Percentiles rank a stretch among this genome's conserved stretches.
Evolutionary conservation across 2,797 vertebrate genomes (phyloP).

Genomic region (Onychomys leucogaster): DNA sequence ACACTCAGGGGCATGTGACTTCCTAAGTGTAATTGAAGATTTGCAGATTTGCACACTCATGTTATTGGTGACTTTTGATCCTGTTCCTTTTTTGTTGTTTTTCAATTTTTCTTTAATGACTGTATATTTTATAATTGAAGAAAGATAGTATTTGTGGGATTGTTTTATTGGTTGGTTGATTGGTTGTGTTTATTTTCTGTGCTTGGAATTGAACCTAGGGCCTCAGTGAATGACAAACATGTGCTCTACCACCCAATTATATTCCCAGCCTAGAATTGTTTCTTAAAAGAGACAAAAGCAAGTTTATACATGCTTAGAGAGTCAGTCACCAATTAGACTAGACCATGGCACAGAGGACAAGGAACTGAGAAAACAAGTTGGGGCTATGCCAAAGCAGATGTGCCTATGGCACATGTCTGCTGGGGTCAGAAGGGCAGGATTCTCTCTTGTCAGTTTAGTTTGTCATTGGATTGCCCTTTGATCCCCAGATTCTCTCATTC

Average conservation of each 20-base stretch:
- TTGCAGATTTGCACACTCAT: background rate
- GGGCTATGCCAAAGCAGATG: background rate
- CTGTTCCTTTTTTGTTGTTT: background rate
- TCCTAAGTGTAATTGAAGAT: background rate
- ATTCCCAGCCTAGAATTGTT: background rate
- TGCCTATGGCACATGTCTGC: background rate
- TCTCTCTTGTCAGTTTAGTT: background rate
- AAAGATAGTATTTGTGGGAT: background rate
- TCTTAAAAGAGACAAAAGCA: slow-evolving; percentile 2
- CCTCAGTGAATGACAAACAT: background rate
- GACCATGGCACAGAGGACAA: background rate
- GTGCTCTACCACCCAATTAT: background rate
- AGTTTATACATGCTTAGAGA: background rate
- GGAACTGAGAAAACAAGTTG: background rate
- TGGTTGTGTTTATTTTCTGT: background rate
- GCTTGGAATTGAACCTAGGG: background rate
- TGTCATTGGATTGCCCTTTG: background rate
- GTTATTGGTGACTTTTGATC: background rate
- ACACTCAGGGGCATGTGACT: background rate
- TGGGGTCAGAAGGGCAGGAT: background rate
- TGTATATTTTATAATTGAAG: slow-evolving; percentile 17
- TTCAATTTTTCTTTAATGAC: background rate
- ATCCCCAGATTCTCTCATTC: background rate
- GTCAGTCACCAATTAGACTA: background rate
- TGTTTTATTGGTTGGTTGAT: background rate